Base-by-base conservation (phyloP, 2,113 vertebrate genomes). In the Pelmatolapia mariae region DNA sequence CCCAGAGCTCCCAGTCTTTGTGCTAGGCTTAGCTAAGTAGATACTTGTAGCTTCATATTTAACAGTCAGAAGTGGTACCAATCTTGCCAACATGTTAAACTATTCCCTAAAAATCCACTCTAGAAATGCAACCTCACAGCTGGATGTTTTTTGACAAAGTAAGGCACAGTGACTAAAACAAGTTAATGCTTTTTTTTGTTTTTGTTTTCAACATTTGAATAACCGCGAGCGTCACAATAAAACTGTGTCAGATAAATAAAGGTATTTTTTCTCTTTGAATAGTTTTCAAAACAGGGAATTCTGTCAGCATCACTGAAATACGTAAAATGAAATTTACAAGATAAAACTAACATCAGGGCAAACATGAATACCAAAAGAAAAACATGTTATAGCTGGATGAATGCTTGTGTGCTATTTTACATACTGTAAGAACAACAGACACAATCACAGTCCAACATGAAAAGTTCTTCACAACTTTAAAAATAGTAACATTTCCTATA, bases 81-180 rank as follows among this genome's bases (percentile, higher is more conserved):
- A 56, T 57, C 54, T 29, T 54, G 13, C 45, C 26, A 31, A 50
- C 10, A 45, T 45, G 38, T 73, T 43, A 73, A 50, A 50, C 10
- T 50, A 31, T 50, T 76, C 11, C 19, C 16, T 73, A 43, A 78
- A 52, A 82, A 68, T 79, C 8, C 26, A 18, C 53, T 40, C 57
- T 45, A 16, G 85, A 57, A 82, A 83, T 84, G 68, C 16, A 80
- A 36, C 78, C 91, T 83, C 50, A 43, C 22, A 89, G 86, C 90
- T 73, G 82, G 80, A 87, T 85, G 26, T 71, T 86, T 86, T 87
- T 76, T 87, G 83, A 91, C 84, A 92, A 94, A 95, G 88, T 96
- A 97, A 97, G 96, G 96, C 96, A 96, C 95, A 89, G 96, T 93
- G 93, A 96, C 94, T 63, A 89, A 95, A 95, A 93, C 79, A 87